Base-by-base conservation (phyloP, 2,797 vertebrate genomes). In the Nannoperca obscura region DNA sequence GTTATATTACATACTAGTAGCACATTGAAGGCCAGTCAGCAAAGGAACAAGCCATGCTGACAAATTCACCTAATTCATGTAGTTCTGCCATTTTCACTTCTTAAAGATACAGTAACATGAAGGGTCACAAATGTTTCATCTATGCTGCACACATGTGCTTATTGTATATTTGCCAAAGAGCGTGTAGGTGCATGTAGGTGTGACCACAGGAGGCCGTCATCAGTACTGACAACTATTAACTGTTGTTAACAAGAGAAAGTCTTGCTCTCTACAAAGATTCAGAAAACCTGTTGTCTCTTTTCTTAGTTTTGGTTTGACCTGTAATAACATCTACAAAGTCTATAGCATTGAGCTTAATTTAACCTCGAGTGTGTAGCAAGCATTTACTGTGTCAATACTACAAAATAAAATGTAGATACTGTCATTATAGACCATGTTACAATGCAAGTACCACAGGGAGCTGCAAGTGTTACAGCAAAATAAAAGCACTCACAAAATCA, bases 401-500 rank as follows among this genome's bases (percentile, higher is more conserved):
- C 19, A 74, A 22, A 61, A 20, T 27, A 36, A 24, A 63, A 32
- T 14, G 6, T 38, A 10, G 67, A 69, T 38, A 15, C 14, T 58
- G 7, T 24, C 11, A 24, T n/a, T 24, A 14, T 14, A 38, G 46
- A 71, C 7, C 10, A 46, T 46, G 1, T 59, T 55, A 62, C 27
- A 49, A 57, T 60, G 64, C 12, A 72, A 64, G 40, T 40, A 30
- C 6, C 32, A 76, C 19, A 20, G 71, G 44, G 30, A 81, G 47
- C n/a, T 72, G 52, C n/a, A 78, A 57, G 24, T 47, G 46, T 69
- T 63, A 46, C 13, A 85, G 86, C 79, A 88, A 91, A 94, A 93
- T 90, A 91, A 91, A 73, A 96, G 46, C 86, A 95, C 85, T 89
- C 94, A 91, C 90, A 93, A 91, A 85, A 93, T 93, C 64, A 85